Conservation (phyloP, 1,140 invertebrate genomes). For the Drosophila saltans region DNA sequence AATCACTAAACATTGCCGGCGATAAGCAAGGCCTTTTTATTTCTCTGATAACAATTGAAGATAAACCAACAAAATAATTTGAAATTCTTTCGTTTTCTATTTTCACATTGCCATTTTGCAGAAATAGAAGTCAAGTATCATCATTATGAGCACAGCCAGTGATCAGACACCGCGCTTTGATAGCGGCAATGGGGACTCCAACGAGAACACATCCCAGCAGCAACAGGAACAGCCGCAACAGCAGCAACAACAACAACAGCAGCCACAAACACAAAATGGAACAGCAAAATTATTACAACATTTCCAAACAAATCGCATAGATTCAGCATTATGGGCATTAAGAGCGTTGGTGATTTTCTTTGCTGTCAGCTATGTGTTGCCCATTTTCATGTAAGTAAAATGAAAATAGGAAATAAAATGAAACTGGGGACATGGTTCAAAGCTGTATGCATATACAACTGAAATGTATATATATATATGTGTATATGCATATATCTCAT, state of each 20-base stretch:
- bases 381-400: constrained; percentile 91
- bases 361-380: constrained; percentile 92
- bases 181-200: constrained; percentile 43
- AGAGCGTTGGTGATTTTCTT: constrained; percentile 92
- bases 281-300: constrained; percentile 88
- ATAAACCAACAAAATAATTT: background rate
- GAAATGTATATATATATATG: too few relatives aligned
- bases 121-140: constrained; percentile 33
- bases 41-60: constrained; percentile 37
- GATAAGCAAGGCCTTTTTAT: constrained; percentile 30
- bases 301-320: constrained; percentile 92
- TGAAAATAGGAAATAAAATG: background rate
- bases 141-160: constrained; percentile 59
- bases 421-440: background rate
- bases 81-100: background rate
- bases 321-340: constrained; percentile 92
- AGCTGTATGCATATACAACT: too few relatives aligned
- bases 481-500: too few relatives aligned
- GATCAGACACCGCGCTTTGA: constrained; percentile 55
- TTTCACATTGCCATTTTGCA: constrained; percentile 26
- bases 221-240: constrained; percentile 42
- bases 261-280: constrained; percentile 76
- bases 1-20: background rate
- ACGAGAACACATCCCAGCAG: constrained; percentile 44
- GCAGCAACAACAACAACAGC: constrained; percentile 38